phyloP scores from a whole-genome alignment of 2,113 vertebrate genomes.

The Aphelocoma coerulescens region DNA sequence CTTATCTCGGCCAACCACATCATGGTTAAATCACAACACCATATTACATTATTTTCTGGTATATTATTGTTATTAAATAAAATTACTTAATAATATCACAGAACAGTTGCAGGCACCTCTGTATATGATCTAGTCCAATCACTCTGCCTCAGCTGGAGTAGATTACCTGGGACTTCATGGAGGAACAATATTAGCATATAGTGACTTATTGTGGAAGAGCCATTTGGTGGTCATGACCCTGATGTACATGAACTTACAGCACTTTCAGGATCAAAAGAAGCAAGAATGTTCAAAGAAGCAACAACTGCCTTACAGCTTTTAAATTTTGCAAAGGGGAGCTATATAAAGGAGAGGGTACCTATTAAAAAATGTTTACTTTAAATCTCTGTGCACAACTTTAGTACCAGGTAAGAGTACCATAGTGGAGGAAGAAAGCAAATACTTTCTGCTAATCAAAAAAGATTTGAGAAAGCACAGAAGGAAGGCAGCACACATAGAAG shows the following conservation, averaged over 20 bases:
- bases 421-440: background rate
- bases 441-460: background rate
- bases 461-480: background rate
- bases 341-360: background rate
- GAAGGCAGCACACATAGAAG: background rate
- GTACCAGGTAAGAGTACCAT: background rate
- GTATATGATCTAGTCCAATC: background rate
- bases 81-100: background rate
- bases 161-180: background rate
- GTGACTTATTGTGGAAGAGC: background rate
- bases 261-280: background rate
- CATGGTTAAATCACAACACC: background rate
- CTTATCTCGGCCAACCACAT: background rate
- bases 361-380: background rate
- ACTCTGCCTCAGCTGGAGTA: background rate
- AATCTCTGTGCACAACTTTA: background rate
- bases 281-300: background rate
- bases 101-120: background rate
- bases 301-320: background rate
- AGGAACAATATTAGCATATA: background rate
- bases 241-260: background rate
- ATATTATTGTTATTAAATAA: background rate
- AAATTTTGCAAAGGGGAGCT: background rate
- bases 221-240: rapidly evolving
- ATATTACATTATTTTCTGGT: background rate